phyloP scores from a whole-genome alignment of 2,888 invertebrate species.

The Lordiphosa andalusiaca region DNA sequence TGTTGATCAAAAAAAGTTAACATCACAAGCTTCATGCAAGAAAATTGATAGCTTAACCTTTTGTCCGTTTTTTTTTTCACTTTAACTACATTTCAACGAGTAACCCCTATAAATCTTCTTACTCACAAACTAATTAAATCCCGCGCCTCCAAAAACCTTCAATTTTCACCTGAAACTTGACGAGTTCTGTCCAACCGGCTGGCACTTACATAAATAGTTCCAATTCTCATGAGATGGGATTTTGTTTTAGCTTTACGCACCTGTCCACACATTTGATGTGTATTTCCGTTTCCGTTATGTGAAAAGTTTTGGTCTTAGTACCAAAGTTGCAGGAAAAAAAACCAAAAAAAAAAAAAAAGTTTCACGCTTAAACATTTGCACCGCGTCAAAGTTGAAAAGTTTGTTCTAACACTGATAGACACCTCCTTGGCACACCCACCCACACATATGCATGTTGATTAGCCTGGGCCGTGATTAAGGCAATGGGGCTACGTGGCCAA shows the following conservation, averaged over 20 bases:
- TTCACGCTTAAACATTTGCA: constrained; percentile 68
- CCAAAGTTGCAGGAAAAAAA: constrained; percentile 27
- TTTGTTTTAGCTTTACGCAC: constrained; percentile 47
- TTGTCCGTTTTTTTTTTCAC: too few relatives aligned
- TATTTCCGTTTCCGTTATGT: constrained; percentile 74
- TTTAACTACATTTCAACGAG: not conserved
- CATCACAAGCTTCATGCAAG: too few relatives aligned
- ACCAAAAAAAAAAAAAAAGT: constrained; percentile 41
- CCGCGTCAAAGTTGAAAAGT: constrained; percentile 64
- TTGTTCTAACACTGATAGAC: constrained; percentile 44
- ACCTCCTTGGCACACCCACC: constrained; percentile 31
- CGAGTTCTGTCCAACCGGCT: constrained; percentile 43
- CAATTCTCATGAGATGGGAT: constrained; percentile 17
- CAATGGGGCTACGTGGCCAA: constrained; percentile 39
- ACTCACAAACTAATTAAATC: constrained; percentile 48
- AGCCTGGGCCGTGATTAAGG: constrained; percentile 51
- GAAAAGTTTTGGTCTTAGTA: constrained; percentile 58
- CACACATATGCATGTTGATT: constrained; percentile 53
- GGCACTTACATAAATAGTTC: constrained; percentile 64
- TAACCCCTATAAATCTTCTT: constrained; percentile 2
- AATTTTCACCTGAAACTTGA: constrained; percentile 40
- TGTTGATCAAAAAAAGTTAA: too few relatives aligned
- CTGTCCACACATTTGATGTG: constrained; percentile 69
- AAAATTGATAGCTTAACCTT: too few relatives aligned
- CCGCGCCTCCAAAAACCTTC: constrained; percentile 7